Conservation (phyloP, 2,113 vertebrate genomes). For the Pteropus alecto region DNA sequence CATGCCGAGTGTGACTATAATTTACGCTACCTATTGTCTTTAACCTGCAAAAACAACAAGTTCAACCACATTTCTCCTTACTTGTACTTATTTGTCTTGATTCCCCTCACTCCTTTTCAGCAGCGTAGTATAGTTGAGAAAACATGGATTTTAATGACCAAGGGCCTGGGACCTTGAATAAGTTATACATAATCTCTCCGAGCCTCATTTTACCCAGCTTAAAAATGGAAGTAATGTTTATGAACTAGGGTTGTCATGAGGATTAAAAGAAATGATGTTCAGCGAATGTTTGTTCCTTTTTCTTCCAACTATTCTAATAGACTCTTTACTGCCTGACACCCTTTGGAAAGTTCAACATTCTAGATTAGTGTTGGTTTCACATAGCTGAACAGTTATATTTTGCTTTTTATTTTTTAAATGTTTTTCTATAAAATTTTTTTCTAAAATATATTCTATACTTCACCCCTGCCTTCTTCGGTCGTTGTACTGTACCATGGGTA, state of each 20-base stretch:
- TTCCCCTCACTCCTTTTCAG: not conserved
- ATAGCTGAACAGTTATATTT: not conserved
- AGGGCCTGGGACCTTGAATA: not conserved
- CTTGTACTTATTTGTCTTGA: not conserved
- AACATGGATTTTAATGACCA: not conserved
- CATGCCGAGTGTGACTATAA: not conserved
- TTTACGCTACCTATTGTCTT: not conserved
- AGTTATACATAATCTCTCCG: not conserved
- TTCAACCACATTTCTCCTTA: not conserved
- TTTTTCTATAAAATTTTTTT: constrained; percentile 33
- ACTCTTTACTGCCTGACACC: not conserved
- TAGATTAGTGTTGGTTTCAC: constrained; percentile 1
- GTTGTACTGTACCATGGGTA: not conserved
- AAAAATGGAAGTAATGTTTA: not conserved
- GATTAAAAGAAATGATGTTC: not conserved
- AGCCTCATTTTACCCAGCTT: not conserved
- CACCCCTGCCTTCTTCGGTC: not conserved
- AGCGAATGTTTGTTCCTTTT: not conserved
- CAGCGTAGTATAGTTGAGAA: not conserved
- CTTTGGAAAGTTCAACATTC: not conserved
- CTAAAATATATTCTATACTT: not conserved
- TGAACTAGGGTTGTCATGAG: not conserved
- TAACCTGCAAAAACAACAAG: not conserved
- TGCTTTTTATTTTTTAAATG: constrained; percentile 12
- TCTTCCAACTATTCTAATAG: not conserved